These are phyloP conservation scores for Polyommatus iphigenia DNA, from an alignment of 2,888 invertebrate species.

Conservation along the genomic window DNA sequence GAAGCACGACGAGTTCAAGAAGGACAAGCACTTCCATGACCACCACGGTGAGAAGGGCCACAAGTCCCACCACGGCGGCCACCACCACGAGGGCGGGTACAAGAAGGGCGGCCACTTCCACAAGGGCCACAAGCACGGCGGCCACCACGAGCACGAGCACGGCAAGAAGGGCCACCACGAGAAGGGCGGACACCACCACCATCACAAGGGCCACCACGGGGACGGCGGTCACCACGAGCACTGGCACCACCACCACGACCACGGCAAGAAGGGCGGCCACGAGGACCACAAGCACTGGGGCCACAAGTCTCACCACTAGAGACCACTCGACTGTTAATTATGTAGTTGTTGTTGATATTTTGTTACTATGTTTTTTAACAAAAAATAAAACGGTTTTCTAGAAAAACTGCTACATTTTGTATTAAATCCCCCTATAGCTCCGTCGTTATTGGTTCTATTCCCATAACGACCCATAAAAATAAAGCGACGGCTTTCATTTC, in stretches of 20 bases:
- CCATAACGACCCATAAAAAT: constrained; percentile 22
- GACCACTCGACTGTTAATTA: constrained; percentile 57
- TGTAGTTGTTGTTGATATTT: constrained; percentile 49
- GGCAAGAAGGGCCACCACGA: constrained; percentile 89
- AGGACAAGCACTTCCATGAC: constrained; percentile 91
- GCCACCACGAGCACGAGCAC: constrained; percentile 87
- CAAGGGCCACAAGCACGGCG: constrained; percentile 88
- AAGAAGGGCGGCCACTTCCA: constrained; percentile 90
- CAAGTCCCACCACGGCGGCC: constrained; percentile 88
- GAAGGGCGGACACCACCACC: constrained; percentile 87
- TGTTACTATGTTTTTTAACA: constrained; percentile 56
- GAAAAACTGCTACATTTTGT: constrained; percentile 2
- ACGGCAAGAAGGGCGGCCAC: constrained; percentile 89
- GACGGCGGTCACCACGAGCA: constrained; percentile 89
- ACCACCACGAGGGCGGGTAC: constrained; percentile 87
- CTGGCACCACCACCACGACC: constrained; percentile 84
- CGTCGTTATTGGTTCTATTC: constrained; percentile 21
- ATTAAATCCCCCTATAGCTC: background rate
- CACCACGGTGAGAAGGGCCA: constrained; percentile 89
- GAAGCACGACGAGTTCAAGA: constrained; percentile 90
- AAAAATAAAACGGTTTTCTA: constrained; percentile 42
- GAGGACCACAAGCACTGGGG: constrained; percentile 90
- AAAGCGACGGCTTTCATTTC: constrained; percentile 17
- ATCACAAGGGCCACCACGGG: constrained; percentile 88
- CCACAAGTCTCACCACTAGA: constrained; percentile 77